phyloP scores from a whole-genome alignment of 2,113 vertebrate genomes.

The Oceanodroma tethys region DNA sequence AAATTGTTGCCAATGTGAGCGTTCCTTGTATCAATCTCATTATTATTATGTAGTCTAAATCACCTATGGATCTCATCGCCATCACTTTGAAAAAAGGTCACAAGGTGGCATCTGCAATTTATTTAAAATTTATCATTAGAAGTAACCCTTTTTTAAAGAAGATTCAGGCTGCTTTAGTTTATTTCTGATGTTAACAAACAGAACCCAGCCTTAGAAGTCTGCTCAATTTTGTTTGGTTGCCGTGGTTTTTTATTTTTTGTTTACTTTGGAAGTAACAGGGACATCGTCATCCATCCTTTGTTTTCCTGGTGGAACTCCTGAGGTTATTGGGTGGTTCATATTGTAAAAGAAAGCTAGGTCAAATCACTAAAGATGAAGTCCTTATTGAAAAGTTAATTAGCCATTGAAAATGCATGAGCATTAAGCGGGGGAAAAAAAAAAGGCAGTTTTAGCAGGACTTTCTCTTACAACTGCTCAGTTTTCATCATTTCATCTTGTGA shows the following conservation, averaged over 20 bases:
- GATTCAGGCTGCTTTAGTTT: neutral
- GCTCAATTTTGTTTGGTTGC: fast-evolving
- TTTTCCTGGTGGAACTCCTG: neutral
- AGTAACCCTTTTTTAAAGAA: neutral
- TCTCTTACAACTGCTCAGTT: neutral
- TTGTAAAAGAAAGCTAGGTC: neutral
- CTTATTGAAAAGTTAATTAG: slow-evolving; percentile 41
- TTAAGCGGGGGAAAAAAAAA: neutral
- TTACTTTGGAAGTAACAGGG: neutral
- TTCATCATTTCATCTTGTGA: neutral
- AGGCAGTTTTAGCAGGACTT: neutral
- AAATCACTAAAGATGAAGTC: slow-evolving; percentile 7
- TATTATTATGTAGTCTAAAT: slow-evolving; percentile 30
- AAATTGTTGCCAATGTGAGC: slow-evolving; percentile 22
- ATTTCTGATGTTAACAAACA: neutral
- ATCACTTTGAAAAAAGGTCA: neutral
- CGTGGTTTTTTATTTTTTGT: neutral
- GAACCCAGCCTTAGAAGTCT: neutral
- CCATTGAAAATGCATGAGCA: slow-evolving; percentile 10
- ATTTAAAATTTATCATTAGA: neutral
- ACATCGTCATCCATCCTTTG: neutral
- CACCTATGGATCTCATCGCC: slow-evolving; percentile 27
- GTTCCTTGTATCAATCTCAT: slow-evolving; percentile 7
- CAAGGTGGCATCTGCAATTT: neutral
- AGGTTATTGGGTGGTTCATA: neutral